Evolutionary conservation across 1,140 invertebrate species (phyloP), one percentile per base, ranked within the genome.

Genomic region (Prorops nasuta): DNA sequence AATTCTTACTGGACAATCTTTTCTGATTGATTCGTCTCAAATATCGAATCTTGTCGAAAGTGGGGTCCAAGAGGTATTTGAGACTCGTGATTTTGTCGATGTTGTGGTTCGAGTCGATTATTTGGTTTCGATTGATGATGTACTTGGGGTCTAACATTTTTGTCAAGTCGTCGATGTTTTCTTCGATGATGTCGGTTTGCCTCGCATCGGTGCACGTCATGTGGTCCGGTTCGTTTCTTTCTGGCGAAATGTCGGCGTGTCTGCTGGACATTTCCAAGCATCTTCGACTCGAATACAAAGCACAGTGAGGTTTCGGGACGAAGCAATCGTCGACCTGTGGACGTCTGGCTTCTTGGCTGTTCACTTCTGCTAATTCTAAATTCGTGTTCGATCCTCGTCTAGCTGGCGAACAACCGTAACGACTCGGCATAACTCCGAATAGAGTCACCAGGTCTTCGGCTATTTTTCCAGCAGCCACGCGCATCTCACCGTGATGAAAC

Each of bases 401-500:
- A 1, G 57, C 51, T 0, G 68, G 71, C 0, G 71, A 76, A 36
- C 71, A 75, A n/a, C 70, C 67, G 28, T 74, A 72, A 8, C 65
- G 63, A 15, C 66, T 74, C 10, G 72, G 71, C 12, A 69, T 76
- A 17, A 80, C 70, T 0, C 79, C 77, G 14, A 81, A 64, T 1
- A 74, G 49, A 0, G 68, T 67, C 0, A 81, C 65, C 3, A 80
- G 34, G 28, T 80, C 77, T 41, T 82, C 80, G 0, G 83, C 66
- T 4, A 85, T 80, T 38, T 81, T 77, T 2, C 80, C 73, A 2
- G 84, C 84, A 3, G 83, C 84, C 0, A 79, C 60, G 15, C 84
- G 76, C 60, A 87, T 81, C 57, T 87, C 84, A 0, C 80, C 78
- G 51, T 84, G 85, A 47, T 84, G 79, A 63, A 83, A 87, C 0